Conservation (phyloP, 2,797 vertebrate species). For the Tinamus major region DNA sequence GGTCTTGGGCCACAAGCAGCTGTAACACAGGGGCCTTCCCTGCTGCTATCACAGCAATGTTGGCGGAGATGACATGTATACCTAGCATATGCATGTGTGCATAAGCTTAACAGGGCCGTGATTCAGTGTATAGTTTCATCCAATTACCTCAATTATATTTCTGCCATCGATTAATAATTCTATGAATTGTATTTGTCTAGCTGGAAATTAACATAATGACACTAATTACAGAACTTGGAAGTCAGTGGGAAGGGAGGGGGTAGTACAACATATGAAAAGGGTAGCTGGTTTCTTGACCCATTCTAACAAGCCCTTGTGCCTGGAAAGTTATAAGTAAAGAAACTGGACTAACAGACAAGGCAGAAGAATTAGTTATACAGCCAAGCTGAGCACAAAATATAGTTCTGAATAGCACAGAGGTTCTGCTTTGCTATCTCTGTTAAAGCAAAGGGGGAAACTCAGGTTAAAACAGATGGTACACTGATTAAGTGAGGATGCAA, state of each 20-base stretch:
- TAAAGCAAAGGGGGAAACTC: not conserved
- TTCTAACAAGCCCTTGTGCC: not conserved
- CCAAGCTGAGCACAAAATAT: not conserved
- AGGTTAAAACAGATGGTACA: not conserved
- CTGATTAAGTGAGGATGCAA: not conserved
- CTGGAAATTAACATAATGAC: not conserved
- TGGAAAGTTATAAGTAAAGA: not conserved
- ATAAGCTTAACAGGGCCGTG: not conserved
- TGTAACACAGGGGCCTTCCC: not conserved
- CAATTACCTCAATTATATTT: not conserved
- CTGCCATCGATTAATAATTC: not conserved
- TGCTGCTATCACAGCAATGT: not conserved
- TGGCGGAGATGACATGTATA: not conserved
- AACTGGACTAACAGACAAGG: not conserved
- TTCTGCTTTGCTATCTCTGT: not conserved
- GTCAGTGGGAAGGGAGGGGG: not conserved
- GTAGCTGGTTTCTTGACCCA: not conserved
- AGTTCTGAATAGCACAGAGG: not conserved
- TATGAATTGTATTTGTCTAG: not conserved
- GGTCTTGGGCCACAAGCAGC: not conserved
- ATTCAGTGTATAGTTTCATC: not conserved
- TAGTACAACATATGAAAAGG: not conserved
- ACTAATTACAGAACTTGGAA: not conserved
- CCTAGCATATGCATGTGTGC: not conserved
- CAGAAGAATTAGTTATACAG: not conserved